Evolutionary conservation across 1,140 invertebrate species (phyloP).

Genomic region (Rhyzopertha dominica): DNA sequence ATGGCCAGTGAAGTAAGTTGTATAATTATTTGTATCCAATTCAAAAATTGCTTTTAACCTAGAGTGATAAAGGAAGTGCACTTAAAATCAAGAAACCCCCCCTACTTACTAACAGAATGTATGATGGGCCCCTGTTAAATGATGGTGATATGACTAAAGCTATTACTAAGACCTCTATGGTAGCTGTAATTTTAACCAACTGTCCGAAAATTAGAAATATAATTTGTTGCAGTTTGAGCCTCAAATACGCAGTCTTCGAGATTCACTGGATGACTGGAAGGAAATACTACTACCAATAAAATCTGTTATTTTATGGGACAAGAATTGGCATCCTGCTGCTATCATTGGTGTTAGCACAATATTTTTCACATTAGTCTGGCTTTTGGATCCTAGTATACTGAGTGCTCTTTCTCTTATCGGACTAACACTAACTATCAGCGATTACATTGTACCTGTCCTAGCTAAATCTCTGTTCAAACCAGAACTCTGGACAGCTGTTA

Average conservation of each 20-base stretch:
- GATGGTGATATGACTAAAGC: too few relatives aligned
- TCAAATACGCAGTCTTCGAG: constrained; percentile 66
- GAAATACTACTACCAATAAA: constrained; percentile 68
- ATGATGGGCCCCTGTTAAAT: too few relatives aligned
- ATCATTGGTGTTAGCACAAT: constrained; percentile 58
- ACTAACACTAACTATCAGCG: constrained; percentile 64
- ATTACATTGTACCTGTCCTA: constrained; percentile 72
- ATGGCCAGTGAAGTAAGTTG: too few relatives aligned
- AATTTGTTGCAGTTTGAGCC: too few relatives aligned
- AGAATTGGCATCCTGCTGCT: constrained; percentile 71
- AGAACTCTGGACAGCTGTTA: constrained; percentile 68
- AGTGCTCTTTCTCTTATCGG: constrained; percentile 70
- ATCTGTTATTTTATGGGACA: constrained; percentile 77
- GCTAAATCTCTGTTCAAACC: constrained; percentile 60
- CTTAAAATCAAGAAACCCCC: too few relatives aligned
- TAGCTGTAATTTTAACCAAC: too few relatives aligned
- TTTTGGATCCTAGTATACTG: constrained; percentile 71
- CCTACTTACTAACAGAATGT: too few relatives aligned
- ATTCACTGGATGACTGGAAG: constrained; percentile 74
- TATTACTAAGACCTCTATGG: too few relatives aligned
- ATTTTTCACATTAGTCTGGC: constrained; percentile 71
- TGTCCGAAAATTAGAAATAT: too few relatives aligned
- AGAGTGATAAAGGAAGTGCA: too few relatives aligned
- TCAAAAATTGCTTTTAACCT: too few relatives aligned
- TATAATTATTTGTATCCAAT: too few relatives aligned